A percentile compares a stretch with the other conserved stretches of the same genome.
Evolutionary conservation across 2,888 invertebrate species (phyloP).

Genomic region (Lasioglossum vierecki): DNA sequence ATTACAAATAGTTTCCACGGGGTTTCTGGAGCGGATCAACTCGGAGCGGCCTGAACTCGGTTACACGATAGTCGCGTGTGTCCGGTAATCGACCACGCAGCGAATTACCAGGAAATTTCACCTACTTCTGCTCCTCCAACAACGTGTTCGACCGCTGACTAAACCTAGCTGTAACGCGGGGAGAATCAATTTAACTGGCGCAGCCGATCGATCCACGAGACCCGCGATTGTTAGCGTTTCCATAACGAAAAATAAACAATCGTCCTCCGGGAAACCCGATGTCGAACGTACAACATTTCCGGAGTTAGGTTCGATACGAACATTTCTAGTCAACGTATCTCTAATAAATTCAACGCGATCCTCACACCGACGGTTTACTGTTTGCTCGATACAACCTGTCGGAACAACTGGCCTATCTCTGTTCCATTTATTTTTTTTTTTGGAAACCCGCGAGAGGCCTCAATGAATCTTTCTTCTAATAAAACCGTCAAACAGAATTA

Average conservation of each 20-base stretch:
- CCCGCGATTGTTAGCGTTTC: not conserved
- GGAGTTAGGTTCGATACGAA: not conserved
- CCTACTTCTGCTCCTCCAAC: not conserved
- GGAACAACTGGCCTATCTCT: not conserved
- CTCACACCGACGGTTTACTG: not conserved
- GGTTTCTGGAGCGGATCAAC: not conserved
- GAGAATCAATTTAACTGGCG: conserved; percentile 14
- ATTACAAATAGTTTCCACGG: not conserved
- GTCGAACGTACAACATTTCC: not conserved
- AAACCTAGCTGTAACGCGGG: not conserved
- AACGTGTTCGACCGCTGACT: not conserved
- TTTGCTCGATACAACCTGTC: not conserved
- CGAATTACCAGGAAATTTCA: conserved; percentile 10
- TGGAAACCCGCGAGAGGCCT: not conserved
- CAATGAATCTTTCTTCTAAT: not conserved
- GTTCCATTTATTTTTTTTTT: not conserved
- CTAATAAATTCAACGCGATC: not conserved
- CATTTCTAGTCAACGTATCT: not conserved
- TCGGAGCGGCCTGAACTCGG: not conserved
- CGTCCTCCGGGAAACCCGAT: not conserved
- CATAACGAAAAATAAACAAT: conserved; percentile 6
- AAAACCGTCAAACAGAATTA: not conserved
- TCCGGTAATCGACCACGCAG: conserved; percentile 13
- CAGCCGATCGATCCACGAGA: not conserved
- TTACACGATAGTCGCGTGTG: not conserved